Conservation (phyloP, 1,140 invertebrate genomes). For the Tyrophagus putrescentiae region DNA sequence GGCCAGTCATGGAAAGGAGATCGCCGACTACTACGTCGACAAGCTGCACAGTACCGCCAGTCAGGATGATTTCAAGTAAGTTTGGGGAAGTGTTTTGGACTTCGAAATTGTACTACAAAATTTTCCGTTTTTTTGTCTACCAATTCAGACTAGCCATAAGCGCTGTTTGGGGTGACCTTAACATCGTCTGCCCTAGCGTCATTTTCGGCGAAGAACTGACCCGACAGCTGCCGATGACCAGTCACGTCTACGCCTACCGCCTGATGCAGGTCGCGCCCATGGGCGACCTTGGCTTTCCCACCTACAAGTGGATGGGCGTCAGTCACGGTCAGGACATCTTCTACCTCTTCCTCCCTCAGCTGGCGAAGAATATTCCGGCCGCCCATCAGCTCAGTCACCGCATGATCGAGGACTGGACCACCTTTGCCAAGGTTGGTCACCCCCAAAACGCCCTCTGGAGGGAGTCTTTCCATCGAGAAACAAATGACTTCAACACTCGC, state of each 20-base stretch:
- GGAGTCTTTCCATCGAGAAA: neutral
- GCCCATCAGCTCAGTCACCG: neutral
- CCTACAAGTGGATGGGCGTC: conserved; percentile 22
- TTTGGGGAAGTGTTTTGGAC: no score
- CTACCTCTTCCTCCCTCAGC: conserved; percentile 22
- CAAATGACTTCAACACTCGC: neutral
- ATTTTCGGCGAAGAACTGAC: neutral
- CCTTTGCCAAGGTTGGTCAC: conserved; percentile 73
- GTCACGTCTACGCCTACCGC: neutral
- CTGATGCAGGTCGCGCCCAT: neutral
- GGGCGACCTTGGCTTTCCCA: no score
- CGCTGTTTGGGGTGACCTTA: neutral
- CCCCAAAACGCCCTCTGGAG: neutral
- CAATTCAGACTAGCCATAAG: no score
- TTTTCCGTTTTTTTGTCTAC: no score
- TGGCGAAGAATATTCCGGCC: neutral
- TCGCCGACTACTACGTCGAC: neutral
- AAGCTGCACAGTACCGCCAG: neutral
- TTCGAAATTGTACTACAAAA: no score
- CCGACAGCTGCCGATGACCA: neutral
- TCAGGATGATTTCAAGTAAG: conserved; percentile 9
- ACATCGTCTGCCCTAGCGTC: neutral
- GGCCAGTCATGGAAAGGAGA: neutral
- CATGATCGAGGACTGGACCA: conserved; percentile 87
- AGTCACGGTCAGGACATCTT: conserved; percentile 25